Evolutionary conservation across 2,797 vertebrate genomes (phyloP).

Genomic region (Acridotheres tristis): DNA sequence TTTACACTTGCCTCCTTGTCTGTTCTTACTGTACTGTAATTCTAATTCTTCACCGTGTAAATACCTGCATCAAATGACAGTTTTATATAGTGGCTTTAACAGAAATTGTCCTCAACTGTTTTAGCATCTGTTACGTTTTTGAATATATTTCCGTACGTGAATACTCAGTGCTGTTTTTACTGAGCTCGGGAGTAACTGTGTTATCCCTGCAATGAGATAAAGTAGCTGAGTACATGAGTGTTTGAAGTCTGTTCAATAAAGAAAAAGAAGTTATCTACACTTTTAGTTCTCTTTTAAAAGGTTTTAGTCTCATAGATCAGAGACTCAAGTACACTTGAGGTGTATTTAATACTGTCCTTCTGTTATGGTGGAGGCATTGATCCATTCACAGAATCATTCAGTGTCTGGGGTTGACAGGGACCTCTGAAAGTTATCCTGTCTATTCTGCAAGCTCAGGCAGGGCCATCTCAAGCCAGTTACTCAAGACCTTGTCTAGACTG

Average conservation of each 20-base stretch:
- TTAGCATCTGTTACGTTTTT: background rate
- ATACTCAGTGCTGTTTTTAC: background rate
- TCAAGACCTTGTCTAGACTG: fast-evolving
- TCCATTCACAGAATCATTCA: background rate
- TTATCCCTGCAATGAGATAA: background rate
- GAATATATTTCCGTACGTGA: background rate
- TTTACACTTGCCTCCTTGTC: background rate
- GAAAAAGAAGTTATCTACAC: background rate
- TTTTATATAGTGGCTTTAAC: background rate
- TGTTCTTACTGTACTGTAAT: background rate
- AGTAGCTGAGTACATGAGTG: background rate
- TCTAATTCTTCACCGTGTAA: background rate
- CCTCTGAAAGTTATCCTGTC: background rate
- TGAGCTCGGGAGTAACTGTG: background rate
- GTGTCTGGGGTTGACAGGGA: background rate
- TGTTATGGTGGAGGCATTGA: background rate
- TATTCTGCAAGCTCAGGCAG: background rate
- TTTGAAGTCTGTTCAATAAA: background rate
- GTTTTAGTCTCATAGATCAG: background rate
- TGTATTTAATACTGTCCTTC: background rate
- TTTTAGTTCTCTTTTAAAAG: background rate
- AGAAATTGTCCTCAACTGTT: background rate
- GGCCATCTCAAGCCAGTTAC: background rate
- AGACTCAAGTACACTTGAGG: background rate
- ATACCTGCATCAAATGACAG: background rate